A percentile compares a stretch with the other conserved stretches of the same genome.
phyloP scores from a whole-genome alignment of 2,888 invertebrate genomes.

The Rhaphigaster nebulosa region DNA sequence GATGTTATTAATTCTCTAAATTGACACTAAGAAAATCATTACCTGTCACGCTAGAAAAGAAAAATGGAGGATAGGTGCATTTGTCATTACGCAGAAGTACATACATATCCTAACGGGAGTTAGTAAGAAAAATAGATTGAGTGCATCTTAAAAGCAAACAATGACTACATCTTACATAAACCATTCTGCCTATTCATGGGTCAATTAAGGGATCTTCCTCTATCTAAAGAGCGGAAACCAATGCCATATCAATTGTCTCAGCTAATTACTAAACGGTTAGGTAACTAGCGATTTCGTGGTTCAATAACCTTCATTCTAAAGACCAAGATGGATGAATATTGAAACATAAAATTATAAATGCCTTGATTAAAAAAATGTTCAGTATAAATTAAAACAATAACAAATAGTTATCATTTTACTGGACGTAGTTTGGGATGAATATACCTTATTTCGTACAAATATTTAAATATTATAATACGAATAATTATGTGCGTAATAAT shows the following conservation, averaged over 20 bases:
- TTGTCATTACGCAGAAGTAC: too few species aligned
- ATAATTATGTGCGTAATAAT: too few species aligned
- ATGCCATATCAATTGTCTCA: conserved; percentile 27
- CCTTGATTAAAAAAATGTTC: too few species aligned
- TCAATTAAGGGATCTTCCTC: background rate
- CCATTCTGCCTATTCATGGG: background rate
- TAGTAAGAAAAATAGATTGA: background rate
- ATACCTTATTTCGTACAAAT: too few species aligned
- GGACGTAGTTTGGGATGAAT: too few species aligned
- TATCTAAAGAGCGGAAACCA: background rate
- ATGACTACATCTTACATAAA: background rate
- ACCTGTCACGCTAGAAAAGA: too few species aligned
- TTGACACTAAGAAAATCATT: too few species aligned
- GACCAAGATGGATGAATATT: background rate
- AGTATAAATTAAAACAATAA: background rate
- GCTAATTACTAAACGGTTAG: background rate
- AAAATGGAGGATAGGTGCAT: too few species aligned
- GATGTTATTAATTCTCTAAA: too few species aligned
- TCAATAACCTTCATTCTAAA: background rate
- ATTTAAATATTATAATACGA: too few species aligned
- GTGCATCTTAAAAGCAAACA: background rate
- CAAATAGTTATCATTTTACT: too few species aligned
- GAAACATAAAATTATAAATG: background rate
- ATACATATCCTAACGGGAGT: background rate
- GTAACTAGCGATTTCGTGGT: background rate